Percentiles rank a stretch among this genome's conserved stretches.
These are phyloP conservation scores for Dipodomys merriami DNA, from an alignment of 2,113 vertebrate genomes.

Conservation along the genomic window DNA sequence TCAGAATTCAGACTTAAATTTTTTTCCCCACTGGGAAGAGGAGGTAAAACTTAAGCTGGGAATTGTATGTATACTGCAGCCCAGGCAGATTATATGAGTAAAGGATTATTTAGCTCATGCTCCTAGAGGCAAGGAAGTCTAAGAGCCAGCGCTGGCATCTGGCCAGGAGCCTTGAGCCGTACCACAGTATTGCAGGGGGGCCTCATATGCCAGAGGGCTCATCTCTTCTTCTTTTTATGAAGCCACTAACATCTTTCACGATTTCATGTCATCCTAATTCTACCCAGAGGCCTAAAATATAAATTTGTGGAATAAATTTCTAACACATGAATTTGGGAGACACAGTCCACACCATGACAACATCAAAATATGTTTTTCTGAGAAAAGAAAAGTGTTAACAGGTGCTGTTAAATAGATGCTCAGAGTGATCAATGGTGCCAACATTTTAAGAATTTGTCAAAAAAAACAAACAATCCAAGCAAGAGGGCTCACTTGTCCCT, in stretches of 20 bases:
- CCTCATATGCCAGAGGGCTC: background rate
- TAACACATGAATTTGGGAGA: background rate
- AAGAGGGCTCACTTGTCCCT: background rate
- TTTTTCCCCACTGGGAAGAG: background rate
- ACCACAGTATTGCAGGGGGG: too few species aligned
- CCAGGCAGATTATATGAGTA: background rate
- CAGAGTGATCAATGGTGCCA: background rate
- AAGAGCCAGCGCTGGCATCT: background rate
- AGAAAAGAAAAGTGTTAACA: background rate
- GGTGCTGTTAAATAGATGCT: background rate
- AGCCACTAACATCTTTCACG: background rate
- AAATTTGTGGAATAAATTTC: background rate
- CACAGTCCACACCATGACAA: background rate
- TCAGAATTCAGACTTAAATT: background rate
- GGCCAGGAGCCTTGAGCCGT: background rate
- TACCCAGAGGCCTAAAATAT: background rate
- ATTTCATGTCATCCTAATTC: background rate
- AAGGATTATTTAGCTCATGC: background rate
- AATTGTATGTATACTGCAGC: background rate
- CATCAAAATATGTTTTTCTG: background rate
- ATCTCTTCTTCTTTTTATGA: background rate
- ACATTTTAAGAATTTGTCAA: constrained; percentile 8
- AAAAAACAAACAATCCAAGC: background rate
- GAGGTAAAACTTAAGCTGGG: background rate
- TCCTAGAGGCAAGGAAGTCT: background rate